A percentile compares a stretch with the other conserved stretches of the same genome.
These are phyloP conservation scores for Melanotaenia duboulayi DNA, from an alignment of 2,113 vertebrate genomes.

Conservation along the genomic window DNA sequence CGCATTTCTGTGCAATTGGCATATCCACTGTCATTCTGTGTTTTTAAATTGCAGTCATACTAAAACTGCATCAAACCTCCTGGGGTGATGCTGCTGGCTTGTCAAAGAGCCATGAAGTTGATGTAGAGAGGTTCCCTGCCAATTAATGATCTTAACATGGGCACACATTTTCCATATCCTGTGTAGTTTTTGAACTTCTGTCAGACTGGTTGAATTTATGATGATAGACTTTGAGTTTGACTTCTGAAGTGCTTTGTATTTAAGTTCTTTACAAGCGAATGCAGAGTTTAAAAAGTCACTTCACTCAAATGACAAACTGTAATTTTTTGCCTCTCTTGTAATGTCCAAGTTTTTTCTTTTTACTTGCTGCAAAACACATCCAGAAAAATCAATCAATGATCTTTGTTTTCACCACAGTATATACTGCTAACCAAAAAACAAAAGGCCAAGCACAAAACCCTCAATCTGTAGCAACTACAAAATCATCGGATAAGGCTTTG, in stretches of 20 bases:
- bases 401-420: too few relatives aligned
- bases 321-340: too few relatives aligned
- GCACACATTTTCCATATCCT: too few relatives aligned
- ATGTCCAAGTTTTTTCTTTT: too few relatives aligned
- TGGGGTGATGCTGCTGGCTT: conserved; percentile 43
- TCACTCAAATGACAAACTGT: neutral
- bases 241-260: too few relatives aligned
- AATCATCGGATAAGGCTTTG: too few relatives aligned
- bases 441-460: too few relatives aligned
- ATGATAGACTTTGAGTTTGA: neutral
- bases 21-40: conserved; percentile 25
- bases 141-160: conserved; percentile 33
- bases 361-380: too few relatives aligned
- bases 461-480: too few relatives aligned
- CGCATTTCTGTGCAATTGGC: conserved; percentile 17
- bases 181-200: conserved; percentile 13
- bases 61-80: conserved; percentile 48
- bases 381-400: too few relatives aligned
- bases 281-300: neutral
- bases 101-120: conserved; percentile 47
- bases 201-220: conserved; percentile 9
- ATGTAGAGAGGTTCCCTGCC: conserved; percentile 19
- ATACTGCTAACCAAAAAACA: too few relatives aligned
- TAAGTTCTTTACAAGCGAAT: too few relatives aligned
- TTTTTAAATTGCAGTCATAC: conserved; percentile 49